A percentile compares a stretch with the other conserved stretches of the same genome.
These are phyloP conservation scores for Criorhina ranunculi DNA, from an alignment of 2,888 invertebrate genomes.

Conservation along the genomic window DNA sequence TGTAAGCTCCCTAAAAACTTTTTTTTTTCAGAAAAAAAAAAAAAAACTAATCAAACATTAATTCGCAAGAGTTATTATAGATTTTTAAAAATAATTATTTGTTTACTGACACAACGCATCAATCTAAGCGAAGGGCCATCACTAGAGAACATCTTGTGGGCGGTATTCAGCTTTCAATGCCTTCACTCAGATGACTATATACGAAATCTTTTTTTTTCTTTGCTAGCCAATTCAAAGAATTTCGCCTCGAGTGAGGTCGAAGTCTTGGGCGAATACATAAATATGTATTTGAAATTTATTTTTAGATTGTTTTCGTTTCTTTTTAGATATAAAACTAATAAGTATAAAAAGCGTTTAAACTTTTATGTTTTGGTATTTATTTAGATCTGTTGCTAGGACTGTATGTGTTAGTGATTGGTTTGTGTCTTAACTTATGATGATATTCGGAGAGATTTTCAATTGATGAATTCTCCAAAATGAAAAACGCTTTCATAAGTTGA, in stretches of 20 bases:
- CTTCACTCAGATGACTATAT: slow-evolving; percentile 25
- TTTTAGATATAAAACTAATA: slow-evolving; percentile 53
- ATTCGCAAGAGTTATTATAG: neutral
- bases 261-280: slow-evolving; percentile 54
- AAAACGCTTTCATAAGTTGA: slow-evolving; percentile 36
- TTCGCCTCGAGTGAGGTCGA: slow-evolving; percentile 72
- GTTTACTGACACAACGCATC: slow-evolving; percentile 16
- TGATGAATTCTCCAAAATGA: slow-evolving; percentile 40
- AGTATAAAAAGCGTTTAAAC: slow-evolving; percentile 15
- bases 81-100: slow-evolving; percentile 12
- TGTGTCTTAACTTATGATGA: slow-evolving; percentile 31
- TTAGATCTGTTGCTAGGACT: slow-evolving; percentile 8
- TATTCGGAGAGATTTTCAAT: slow-evolving; percentile 44
- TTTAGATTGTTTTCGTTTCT: slow-evolving; percentile 67
- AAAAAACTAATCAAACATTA: neutral
- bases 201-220: neutral
- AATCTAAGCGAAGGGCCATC: slow-evolving; percentile 46
- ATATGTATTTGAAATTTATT: slow-evolving; percentile 51
- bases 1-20: neutral
- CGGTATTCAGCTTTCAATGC: slow-evolving; percentile 45
- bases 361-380: slow-evolving; percentile 32
- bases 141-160: slow-evolving; percentile 21
- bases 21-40: neutral
- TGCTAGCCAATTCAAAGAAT: slow-evolving; percentile 32
- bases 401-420: slow-evolving; percentile 36